These are phyloP conservation scores for Hypomecis atomaria DNA, from an alignment of 2,888 invertebrate genomes.

Conservation along the genomic window DNA sequence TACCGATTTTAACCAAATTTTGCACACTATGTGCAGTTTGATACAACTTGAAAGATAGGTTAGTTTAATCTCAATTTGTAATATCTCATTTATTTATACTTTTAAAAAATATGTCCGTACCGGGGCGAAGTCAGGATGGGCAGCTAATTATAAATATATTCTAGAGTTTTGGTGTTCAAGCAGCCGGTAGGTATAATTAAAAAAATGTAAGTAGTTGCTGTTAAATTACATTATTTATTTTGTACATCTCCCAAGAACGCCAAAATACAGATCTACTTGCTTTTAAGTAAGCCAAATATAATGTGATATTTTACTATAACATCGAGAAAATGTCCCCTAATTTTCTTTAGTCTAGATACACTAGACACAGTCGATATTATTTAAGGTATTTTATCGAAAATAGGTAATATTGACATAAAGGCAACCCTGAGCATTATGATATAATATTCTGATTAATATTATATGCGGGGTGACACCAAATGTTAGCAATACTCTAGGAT, in stretches of 20 bases:
- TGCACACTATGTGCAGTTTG: too few relatives aligned
- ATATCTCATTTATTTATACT: too few relatives aligned
- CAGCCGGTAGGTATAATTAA: not conserved
- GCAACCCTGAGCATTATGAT: constrained; percentile 11
- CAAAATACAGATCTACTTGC: constrained; percentile 64
- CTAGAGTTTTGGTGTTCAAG: not conserved
- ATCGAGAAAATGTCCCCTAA: constrained; percentile 16
- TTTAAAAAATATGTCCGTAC: too few relatives aligned
- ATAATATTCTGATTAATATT: not conserved
- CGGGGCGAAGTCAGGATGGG: too few relatives aligned
- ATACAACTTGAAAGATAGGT: too few relatives aligned
- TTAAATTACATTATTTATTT: constrained; percentile 61
- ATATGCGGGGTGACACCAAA: too few relatives aligned
- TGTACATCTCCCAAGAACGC: constrained; percentile 70
- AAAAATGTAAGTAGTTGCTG: constrained; percentile 26
- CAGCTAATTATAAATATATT: not conserved
- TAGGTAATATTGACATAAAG: constrained; percentile 16
- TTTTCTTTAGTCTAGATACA: constrained; percentile 16
- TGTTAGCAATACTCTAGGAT: too few relatives aligned
- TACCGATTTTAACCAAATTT: too few relatives aligned
- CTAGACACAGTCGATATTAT: constrained; percentile 22
- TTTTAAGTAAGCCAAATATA: constrained; percentile 38
- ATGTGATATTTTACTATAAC: constrained; percentile 22
- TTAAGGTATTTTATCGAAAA: constrained; percentile 22
- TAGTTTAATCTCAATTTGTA: too few relatives aligned